Conservation (phyloP, 2,888 invertebrate species). For the Coenonympha glycerion region DNA sequence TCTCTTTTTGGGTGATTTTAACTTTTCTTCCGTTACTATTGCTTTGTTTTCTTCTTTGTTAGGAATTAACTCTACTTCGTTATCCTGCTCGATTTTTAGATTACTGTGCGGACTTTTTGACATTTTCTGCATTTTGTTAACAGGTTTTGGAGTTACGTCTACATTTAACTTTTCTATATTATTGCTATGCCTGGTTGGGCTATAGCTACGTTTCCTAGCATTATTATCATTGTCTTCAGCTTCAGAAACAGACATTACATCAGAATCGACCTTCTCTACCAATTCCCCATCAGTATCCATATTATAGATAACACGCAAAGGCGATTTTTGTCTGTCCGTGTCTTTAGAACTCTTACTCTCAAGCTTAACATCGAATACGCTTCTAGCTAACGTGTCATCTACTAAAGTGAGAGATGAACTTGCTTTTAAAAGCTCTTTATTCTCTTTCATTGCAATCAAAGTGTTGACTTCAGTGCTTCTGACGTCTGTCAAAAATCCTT, state of each 20-base stretch:
- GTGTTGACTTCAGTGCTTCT: conserved; percentile 52
- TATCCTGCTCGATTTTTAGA: conserved; percentile 12
- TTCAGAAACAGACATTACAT: conserved; percentile 34
- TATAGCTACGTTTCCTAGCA: conserved; percentile 47
- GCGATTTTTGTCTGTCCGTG: conserved; percentile 23
- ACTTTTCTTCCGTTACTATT: neutral
- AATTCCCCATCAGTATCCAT: conserved; percentile 26
- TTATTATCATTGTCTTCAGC: conserved; percentile 28
- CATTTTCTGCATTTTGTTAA: conserved; percentile 47
- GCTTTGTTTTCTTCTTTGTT: neutral
- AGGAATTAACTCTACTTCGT: neutral
- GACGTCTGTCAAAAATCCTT: conserved; percentile 29
- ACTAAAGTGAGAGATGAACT: conserved; percentile 57
- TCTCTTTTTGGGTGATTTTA: conserved; percentile 1
- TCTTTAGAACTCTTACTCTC: conserved; percentile 13
- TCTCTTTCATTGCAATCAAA: conserved; percentile 53
- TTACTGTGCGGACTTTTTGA: conserved; percentile 35
- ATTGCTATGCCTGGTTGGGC: conserved; percentile 36
- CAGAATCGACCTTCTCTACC: conserved; percentile 32
- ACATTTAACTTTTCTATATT: conserved; percentile 10
- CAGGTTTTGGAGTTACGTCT: conserved; percentile 54
- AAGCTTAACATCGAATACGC: conserved; percentile 28
- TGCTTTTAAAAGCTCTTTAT: conserved; percentile 45
- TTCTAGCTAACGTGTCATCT: conserved; percentile 40
- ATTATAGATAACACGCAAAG: conserved; percentile 38